A percentile compares a stretch with the other conserved stretches of the same genome.
phyloP scores from a whole-genome alignment of 2,888 invertebrate species.

The Tetanocera ferruginea region DNA sequence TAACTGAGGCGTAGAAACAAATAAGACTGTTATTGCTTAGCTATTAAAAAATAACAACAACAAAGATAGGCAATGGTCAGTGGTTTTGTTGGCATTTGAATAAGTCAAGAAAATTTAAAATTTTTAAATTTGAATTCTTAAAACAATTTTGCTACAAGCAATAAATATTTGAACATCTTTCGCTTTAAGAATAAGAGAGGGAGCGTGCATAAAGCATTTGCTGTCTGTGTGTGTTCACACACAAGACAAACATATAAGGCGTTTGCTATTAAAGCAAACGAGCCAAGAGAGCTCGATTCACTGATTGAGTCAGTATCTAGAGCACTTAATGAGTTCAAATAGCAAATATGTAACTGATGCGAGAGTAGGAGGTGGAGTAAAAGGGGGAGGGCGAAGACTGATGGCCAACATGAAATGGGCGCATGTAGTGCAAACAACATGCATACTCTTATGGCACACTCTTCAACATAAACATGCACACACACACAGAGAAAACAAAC shows the following conservation, averaged over 20 bases:
- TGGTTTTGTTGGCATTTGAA: too few species aligned
- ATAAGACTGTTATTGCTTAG: too few species aligned
- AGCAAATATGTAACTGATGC: not conserved
- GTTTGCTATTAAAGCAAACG: not conserved
- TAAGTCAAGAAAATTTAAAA: too few species aligned
- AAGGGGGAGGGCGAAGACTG: too few species aligned
- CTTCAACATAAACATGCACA: not conserved
- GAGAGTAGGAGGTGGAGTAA: too few species aligned
- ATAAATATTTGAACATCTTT: too few species aligned
- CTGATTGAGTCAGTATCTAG: not conserved
- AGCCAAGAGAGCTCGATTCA: not conserved
- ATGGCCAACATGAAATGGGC: not conserved
- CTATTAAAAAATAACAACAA: too few species aligned
- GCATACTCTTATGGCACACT: not conserved
- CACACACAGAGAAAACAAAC: too few species aligned
- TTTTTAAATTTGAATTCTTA: too few species aligned
- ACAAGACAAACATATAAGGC: not conserved
- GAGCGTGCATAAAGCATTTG: not conserved
- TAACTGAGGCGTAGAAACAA: too few species aligned
- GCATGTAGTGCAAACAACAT: not conserved
- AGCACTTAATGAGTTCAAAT: conserved; percentile 1
- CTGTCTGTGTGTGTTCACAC: not conserved
- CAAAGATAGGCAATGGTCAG: too few species aligned
- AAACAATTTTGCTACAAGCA: too few species aligned
- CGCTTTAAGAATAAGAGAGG: not conserved